Evolutionary conservation across 2,888 invertebrate genomes (phyloP).

Genomic region (Amiota minor): DNA sequence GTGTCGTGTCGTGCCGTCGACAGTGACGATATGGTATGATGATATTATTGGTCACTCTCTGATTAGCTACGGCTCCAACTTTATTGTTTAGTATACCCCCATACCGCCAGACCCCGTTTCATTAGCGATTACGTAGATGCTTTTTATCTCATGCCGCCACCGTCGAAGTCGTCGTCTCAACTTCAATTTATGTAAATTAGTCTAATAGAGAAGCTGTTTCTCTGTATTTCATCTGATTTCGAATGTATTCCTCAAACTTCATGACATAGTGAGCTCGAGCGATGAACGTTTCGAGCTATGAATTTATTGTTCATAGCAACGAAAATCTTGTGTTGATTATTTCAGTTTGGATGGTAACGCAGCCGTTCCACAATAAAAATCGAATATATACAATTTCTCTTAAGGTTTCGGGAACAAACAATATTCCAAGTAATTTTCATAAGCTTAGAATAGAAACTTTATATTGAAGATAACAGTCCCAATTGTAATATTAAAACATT

Average conservation of each 20-base stretch:
- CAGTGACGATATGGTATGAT: slow-evolving; percentile 17
- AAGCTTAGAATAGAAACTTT: too few species aligned
- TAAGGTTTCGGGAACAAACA: not conserved
- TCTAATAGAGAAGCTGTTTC: slow-evolving; percentile 37
- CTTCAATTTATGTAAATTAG: slow-evolving; percentile 63
- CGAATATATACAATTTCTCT: not conserved
- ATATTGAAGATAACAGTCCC: too few species aligned
- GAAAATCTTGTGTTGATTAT: slow-evolving; percentile 6
- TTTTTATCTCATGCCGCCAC: slow-evolving; percentile 55
- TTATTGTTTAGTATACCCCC: not conserved
- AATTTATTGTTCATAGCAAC: slow-evolving; percentile 49
- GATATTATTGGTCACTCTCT: slow-evolving; percentile 44
- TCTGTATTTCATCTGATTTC: not conserved
- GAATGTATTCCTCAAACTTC: not conserved
- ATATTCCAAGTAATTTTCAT: too few species aligned
- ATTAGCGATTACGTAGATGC: not conserved
- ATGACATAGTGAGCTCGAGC: slow-evolving; percentile 32
- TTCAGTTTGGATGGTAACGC: slow-evolving; percentile 1
- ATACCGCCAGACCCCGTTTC: not conserved
- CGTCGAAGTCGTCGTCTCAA: slow-evolving; percentile 30
- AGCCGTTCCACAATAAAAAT: not conserved
- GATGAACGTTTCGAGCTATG: slow-evolving; percentile 60
- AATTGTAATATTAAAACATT: too few species aligned
- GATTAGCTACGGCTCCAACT: slow-evolving; percentile 11
- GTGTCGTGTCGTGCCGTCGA: slow-evolving; percentile 31